phyloP scores from a whole-genome alignment of 2,888 invertebrate genomes.

The Melangyna quadrimaculata region DNA sequence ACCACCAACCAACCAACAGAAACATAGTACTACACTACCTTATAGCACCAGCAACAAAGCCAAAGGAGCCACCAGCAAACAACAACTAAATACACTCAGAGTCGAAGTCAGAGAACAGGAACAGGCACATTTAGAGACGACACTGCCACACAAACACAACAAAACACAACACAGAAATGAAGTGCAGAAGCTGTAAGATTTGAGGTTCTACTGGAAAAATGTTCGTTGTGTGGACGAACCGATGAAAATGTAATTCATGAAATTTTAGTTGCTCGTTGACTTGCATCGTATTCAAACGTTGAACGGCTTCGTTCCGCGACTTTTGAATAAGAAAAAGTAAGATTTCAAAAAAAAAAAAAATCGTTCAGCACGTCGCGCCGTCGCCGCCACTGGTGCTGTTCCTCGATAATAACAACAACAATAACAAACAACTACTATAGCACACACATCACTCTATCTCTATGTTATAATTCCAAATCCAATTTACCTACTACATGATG shows the following conservation, averaged over 20 bases:
- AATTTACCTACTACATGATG: constrained; percentile 55
- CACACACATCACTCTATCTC: constrained; percentile 39
- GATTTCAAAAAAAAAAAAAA: constrained; percentile 11
- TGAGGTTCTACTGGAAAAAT: constrained; percentile 73
- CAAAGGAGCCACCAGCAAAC: neutral
- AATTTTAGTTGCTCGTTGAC: constrained; percentile 78
- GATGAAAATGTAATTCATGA: constrained; percentile 69
- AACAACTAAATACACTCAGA: neutral
- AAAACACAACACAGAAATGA: constrained; percentile 67
- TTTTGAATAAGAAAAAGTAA: neutral
- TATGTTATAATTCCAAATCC: constrained; percentile 29
- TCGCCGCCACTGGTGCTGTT: constrained; percentile 42
- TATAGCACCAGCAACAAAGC: constrained; percentile 22
- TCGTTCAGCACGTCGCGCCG: constrained; percentile 39
- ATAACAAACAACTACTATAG: neutral
- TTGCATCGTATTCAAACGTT: constrained; percentile 74
- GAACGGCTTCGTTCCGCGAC: constrained; percentile 42
- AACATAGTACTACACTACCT: constrained; percentile 37
- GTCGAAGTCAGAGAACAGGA: neutral
- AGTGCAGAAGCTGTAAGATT: constrained; percentile 74
- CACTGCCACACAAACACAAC: too few species aligned
- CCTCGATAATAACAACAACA: neutral
- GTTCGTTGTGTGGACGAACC: constrained; percentile 61
- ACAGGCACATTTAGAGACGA: too few species aligned
- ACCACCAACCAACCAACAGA: neutral